Base-by-base conservation (phyloP, 2,797 vertebrate genomes). In the Pangasius sanitwongsei region DNA sequence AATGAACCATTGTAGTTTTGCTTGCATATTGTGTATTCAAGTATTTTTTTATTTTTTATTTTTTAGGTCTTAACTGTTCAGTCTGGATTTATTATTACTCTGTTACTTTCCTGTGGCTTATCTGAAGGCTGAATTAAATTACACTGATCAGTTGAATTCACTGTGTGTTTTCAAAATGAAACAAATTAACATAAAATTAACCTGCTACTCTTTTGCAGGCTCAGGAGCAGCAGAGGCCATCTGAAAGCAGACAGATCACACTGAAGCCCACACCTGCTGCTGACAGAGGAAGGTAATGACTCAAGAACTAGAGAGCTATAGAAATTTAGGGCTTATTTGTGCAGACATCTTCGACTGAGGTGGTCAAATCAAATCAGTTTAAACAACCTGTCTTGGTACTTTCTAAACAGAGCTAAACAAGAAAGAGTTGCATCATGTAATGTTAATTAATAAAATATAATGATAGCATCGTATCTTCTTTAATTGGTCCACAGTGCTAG, bases 251-350 rank as follows among this genome's bases (percentile, higher is more conserved):
- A 87, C 98, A 99, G 94, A 98, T 99, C 91, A 97, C 97, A 0
- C 95, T 99, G 78, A 99, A 99, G 94, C 95, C 97, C 12, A 97
- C 98, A 78, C 97, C 97, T 78, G 96, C 97, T 91, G 96, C 97
- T 89, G 99, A 99, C 92, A 96, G 99, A 96, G 98, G 98, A 96
- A 98, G 97, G 98, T 99, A 95, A 94, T 95, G 93, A 90, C 37
- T 72, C 53, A 34, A 0, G 25, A 25, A 81, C 7, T 72, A 31
- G 25, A 41, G 37, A 20, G 70, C 41, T 48, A 28, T 6, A 48
- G 25, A 28, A 3, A 7, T 50, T 6, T 28, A 75, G 23, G 41
- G 11, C 23, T 25, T 28, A 75, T n/a, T 16, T 78, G 1, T 31
- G 48, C 28, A 18, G 75, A 31, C 74, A n/a, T 25, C 37, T 53